A percentile compares a stretch with the other conserved stretches of the same genome.
phyloP scores from a whole-genome alignment of 2,797 vertebrate species.

The Amniataba percoides region DNA sequence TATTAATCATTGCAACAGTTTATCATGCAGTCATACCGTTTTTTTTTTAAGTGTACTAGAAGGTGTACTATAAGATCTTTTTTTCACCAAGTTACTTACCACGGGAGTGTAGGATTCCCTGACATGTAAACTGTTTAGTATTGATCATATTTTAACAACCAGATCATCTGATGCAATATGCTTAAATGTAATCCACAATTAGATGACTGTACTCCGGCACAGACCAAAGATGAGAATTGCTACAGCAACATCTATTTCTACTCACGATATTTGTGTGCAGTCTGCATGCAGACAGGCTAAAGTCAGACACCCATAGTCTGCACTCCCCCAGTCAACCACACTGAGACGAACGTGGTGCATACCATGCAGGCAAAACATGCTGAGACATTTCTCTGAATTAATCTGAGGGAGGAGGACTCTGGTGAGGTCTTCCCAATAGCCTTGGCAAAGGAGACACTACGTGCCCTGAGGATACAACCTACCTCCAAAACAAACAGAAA shows the following conservation, averaged over 20 bases:
- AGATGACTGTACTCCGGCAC: conserved; percentile 6
- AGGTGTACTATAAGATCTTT: not conserved
- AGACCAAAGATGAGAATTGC: conserved; percentile 48
- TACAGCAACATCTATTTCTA: conserved; percentile 57
- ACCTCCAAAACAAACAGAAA: conserved; percentile 69
- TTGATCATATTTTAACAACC: not conserved
- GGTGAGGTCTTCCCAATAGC: conserved; percentile 64
- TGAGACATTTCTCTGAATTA: conserved; percentile 79
- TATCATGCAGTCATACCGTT: not conserved
- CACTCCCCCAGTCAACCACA: conserved; percentile 48
- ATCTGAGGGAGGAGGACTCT: conserved; percentile 66
- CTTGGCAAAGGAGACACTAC: conserved; percentile 50
- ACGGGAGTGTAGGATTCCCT: not conserved
- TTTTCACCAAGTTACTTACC: not conserved
- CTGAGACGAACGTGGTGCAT: conserved; percentile 59
- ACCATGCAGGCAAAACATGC: conserved; percentile 79
- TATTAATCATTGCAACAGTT: not conserved
- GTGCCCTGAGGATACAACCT: conserved; percentile 50
- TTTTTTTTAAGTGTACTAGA: not conserved
- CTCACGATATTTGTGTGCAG: conserved; percentile 44
- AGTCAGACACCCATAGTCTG: conserved; percentile 65
- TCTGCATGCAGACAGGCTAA: conserved; percentile 57
- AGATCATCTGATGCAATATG: conserved; percentile 27
- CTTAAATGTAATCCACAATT: conserved; percentile 3
- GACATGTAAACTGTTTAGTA: not conserved